Conservation (phyloP, 1,140 invertebrate genomes). For the Lordiphosa collinella region DNA sequence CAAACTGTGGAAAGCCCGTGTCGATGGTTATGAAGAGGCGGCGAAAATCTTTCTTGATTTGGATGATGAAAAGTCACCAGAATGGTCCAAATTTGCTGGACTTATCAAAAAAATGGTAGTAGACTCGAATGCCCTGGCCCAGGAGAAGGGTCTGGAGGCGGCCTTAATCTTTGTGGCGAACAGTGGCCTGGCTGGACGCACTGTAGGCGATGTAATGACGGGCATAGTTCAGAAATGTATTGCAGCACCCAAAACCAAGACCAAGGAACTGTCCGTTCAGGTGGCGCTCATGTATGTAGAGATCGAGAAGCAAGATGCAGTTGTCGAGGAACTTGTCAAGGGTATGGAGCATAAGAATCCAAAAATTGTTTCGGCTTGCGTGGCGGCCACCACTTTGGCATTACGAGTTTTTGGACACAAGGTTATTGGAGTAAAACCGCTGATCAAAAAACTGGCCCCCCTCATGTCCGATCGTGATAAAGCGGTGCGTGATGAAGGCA, state of each 20-base stretch:
- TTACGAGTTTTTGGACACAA: conserved; percentile 95
- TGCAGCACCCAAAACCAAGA: conserved; percentile 93
- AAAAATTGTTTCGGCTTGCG: conserved; percentile 93
- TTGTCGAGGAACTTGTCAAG: conserved; percentile 94
- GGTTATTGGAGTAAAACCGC: conserved; percentile 92
- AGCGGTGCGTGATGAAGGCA: conserved; percentile 93
- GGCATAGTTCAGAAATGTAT: conserved; percentile 96
- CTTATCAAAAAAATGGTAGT: conserved; percentile 97
- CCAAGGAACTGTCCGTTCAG: conserved; percentile 93
- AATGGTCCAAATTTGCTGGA: conserved; percentile 94
- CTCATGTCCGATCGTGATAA: conserved; percentile 96
- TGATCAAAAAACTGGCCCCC: conserved; percentile 92
- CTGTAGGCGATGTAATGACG: conserved; percentile 92
- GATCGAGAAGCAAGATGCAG: conserved; percentile 95
- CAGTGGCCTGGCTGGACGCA: conserved; percentile 90
- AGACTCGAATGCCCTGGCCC: conserved; percentile 96
- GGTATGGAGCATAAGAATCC: conserved; percentile 97
- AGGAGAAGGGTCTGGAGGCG: conserved; percentile 97
- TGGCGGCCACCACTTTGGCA: conserved; percentile 87
- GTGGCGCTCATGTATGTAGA: conserved; percentile 96
- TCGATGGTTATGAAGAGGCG: conserved; percentile 96
- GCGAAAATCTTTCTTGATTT: conserved; percentile 92
- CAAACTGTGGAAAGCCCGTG: conserved; percentile 96
- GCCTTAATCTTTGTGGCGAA: conserved; percentile 94
- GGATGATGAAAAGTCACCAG: conserved; percentile 94